phyloP scores from a whole-genome alignment of 2,797 vertebrate genomes.

The Artibeus jamaicensis region DNA sequence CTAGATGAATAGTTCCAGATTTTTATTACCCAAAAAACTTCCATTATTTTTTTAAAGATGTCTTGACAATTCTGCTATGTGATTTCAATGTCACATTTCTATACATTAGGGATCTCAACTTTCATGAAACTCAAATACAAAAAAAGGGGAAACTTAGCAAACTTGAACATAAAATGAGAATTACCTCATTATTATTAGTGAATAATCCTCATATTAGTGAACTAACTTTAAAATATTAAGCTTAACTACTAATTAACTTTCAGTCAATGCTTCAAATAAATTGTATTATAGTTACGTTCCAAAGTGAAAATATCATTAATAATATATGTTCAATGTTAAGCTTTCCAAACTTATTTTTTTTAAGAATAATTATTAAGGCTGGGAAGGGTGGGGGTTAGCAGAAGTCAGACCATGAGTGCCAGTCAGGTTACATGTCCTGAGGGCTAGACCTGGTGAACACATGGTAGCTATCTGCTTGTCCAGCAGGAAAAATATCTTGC shows the following conservation, averaged over 20 bases:
- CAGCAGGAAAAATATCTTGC: background rate
- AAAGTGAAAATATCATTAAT: constrained; percentile 70
- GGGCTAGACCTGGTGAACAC: too few species aligned
- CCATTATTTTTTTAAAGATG: background rate
- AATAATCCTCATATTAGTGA: constrained; percentile 56
- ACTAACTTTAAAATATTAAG: constrained; percentile 66
- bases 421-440: background rate
- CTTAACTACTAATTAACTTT: constrained; percentile 64
- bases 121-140: background rate
- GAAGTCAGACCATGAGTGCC: background rate
- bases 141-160: background rate
- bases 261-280: constrained; percentile 46
- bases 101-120: background rate
- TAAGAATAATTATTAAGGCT: background rate
- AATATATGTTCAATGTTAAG: constrained; percentile 23
- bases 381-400: background rate
- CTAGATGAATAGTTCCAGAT: background rate
- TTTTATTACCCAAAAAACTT: background rate
- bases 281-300: constrained; percentile 62
- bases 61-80: background rate
- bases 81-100: background rate
- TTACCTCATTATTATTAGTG: constrained; percentile 52
- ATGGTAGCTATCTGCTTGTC: background rate
- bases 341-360: constrained; percentile 38
- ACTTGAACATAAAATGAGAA: constrained; percentile 29